Base-by-base conservation (phyloP, 2,797 vertebrate species). In the Thalassophryne amazonica region DNA sequence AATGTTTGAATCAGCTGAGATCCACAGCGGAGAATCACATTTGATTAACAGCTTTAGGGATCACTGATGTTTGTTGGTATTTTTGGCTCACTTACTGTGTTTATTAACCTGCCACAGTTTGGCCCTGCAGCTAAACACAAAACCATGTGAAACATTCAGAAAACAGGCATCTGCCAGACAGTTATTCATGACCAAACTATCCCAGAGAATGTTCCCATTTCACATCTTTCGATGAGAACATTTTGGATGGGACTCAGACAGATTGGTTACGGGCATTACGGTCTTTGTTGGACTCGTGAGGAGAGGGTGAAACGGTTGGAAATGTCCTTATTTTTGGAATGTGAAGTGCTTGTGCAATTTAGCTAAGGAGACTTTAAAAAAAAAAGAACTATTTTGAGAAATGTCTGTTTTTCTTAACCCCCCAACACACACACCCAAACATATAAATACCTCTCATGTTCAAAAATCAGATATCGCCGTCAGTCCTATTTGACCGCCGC, bases 171-270 rank as follows among this genome's bases (percentile, higher is more conserved):
- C 88, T 91, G 92, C 80, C 83, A 87, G 83, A 81, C 80, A 90
- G 88, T 87, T 88, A 86, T 87, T 89, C 82, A 80, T 83, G 73
- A 85, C 60, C 73, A 90, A 76, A 88, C 82, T 73, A 82, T 88
- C 86, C 81, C 60, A 73, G 90, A 86, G 85, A 88, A 87, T 33
- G 77, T 92, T 90, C 91, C 89, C 86, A 87, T 77, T 89, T 80
- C 83, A 83, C 89, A 89, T 90, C 88, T 92, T 91, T 85, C 80
- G 78, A 88, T 88, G 88, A 90, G 89, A 88, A 89, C 81, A 85
- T 86, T 64, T 76, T 90, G 86, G 85, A 90, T 50, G 46, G 36
- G 60, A 77, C 79, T 91, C 88, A 88, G 76, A 88, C 84, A 79
- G 79, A 83, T 86, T 83, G 71, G 87, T 86, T 78, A 69, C 56